A percentile compares a stretch with the other conserved stretches of the same genome.
phyloP scores from a whole-genome alignment of 23 tunicate species.

The Ascidia mentula region DNA sequence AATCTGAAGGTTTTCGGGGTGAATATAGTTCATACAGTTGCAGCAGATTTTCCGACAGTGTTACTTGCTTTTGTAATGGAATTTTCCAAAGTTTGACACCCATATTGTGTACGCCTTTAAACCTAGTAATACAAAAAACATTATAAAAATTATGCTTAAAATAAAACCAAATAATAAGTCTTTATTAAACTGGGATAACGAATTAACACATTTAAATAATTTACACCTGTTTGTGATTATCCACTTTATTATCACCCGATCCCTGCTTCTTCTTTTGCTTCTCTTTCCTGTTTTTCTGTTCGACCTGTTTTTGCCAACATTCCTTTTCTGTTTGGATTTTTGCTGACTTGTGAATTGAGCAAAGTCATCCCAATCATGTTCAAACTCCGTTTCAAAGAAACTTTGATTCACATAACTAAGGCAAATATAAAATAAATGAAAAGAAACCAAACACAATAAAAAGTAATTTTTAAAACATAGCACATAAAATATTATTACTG shows the following conservation, averaged over 20 bases:
- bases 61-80: constrained; percentile 17
- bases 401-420: constrained; percentile 45
- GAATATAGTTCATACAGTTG: constrained; percentile 52
- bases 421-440: no score
- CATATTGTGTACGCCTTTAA: constrained; percentile 50
- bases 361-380: constrained; percentile 35
- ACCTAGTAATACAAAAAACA: no score
- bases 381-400: constrained; percentile 39
- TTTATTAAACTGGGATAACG: not conserved
- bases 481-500: no score
- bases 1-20: constrained; percentile 11
- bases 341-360: not conserved
- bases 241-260: constrained; percentile 46
- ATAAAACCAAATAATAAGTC: not conserved
- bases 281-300: not conserved
- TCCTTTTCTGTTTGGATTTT: no score
- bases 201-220: not conserved
- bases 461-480: no score
- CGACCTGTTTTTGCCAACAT: not conserved
- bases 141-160: no score
- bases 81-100: constrained; percentile 52
- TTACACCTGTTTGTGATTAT: constrained; percentile 54
- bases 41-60: constrained; percentile 15
- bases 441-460: no score
- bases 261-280: constrained; percentile 18